Evolutionary conservation across 2,888 invertebrate genomes (phyloP), one percentile per base, ranked within the genome.

Genomic region (Lordiphosa fenestrarum): DNA sequence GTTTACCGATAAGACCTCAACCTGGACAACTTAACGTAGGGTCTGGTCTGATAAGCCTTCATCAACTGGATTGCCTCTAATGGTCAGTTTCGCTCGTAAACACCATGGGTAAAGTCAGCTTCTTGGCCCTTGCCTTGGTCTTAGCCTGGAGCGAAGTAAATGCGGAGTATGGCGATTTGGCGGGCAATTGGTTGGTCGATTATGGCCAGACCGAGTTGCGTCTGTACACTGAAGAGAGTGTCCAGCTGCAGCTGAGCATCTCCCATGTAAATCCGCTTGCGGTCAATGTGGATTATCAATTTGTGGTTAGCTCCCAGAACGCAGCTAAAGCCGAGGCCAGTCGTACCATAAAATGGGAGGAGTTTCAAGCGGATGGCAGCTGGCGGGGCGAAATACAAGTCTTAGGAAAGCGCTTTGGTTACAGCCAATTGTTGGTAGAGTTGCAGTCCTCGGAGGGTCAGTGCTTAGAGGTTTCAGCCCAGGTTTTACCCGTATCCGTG

Each of bases 101-200:
- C 66, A 59, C 36, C 12, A 59, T 60, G 66, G 40, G 7, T 10
- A 33, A 50, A 10, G 30, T 40, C 19, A 15, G 25, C 19, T 6
- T 49, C 4, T 37, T 46, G 23, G 6, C 13, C 4, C 10, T 33
- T 19, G n/a, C 1, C 3, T 15, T 61, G 6, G 41, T 12, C 9
- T 40, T 35, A 4, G 10, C 37, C 6, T 12, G 37, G 25, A 2
- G 56, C 4, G 7, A 33, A 2, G 47, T 41, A 1, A 6, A 6
- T n/a, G 65, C 46, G 2, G 51, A 65, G 2, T 70, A 66, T 46
- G 81, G 76, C 0, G 44, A 58, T 6, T 49, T 71, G 23, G 75
- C 61, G 0, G 82, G 81, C 15, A 40, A 69, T 23, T 81, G 82
- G 82, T 60, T 66, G 44, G 66, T 80, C 47, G 56, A 57, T 7